Conservation (phyloP, 2,113 vertebrate species). For the Chitala chitala region DNA sequence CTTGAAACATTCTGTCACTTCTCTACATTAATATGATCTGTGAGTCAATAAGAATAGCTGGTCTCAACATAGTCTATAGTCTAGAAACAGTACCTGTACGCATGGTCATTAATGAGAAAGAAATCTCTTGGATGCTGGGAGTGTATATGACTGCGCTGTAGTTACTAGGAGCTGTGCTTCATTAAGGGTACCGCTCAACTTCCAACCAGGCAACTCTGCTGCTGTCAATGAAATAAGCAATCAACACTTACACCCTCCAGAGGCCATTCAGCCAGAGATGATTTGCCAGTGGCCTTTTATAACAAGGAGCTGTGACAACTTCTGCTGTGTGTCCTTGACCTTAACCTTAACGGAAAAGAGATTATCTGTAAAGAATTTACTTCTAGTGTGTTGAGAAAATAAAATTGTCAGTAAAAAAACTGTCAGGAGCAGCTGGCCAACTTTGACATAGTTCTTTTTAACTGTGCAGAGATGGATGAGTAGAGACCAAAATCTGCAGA, state of each 20-base stretch:
- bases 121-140: no score
- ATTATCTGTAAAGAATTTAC: slow-evolving; percentile 47
- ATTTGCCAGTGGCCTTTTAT: slow-evolving; percentile 51
- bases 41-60: no score
- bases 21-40: no score
- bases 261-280: slow-evolving; percentile 25
- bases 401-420: background rate
- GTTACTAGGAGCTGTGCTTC: slow-evolving; percentile 40
- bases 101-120: no score
- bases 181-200: slow-evolving; percentile 41
- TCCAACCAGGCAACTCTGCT: slow-evolving; percentile 31
- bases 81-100: no score
- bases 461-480: background rate
- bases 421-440: background rate
- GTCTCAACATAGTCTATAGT: no score
- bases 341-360: slow-evolving; percentile 65
- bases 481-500: background rate
- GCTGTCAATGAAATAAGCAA: slow-evolving; percentile 52
- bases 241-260: slow-evolving; percentile 46
- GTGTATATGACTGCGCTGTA: slow-evolving; percentile 45
- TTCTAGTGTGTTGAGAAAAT: background rate
- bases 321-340: slow-evolving; percentile 53
- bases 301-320: slow-evolving; percentile 52
- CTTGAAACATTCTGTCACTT: no score
- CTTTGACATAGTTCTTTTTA: background rate